Conservation (phyloP, 2,888 invertebrate genomes). For the Zygaena filipendulae region DNA sequence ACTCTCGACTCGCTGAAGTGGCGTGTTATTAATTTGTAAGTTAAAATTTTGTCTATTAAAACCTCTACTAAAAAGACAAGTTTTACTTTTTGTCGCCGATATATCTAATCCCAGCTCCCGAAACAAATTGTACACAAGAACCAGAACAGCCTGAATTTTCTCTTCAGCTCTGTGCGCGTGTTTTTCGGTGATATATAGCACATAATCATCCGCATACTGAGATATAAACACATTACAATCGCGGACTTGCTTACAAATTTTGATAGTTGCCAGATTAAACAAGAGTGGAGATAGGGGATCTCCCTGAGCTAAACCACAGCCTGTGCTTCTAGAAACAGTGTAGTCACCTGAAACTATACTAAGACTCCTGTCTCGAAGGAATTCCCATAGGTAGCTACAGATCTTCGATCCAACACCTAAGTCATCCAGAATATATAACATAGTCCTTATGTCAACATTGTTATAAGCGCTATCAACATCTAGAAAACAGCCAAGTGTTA, state of each 20-base stretch:
- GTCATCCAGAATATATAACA: conserved; percentile 14
- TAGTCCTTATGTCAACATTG: conserved; percentile 14
- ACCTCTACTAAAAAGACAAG: conserved; percentile 9
- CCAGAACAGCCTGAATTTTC: no score
- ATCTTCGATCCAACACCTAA: conserved; percentile 15
- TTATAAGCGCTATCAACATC: conserved; percentile 23
- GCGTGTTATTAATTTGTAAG: conserved; percentile 2
- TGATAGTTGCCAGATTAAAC: conserved; percentile 19
- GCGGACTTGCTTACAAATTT: conserved; percentile 8
- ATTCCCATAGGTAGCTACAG: conserved; percentile 18
- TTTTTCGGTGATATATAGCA: conserved; percentile 6
- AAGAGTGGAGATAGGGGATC: conserved; percentile 23
- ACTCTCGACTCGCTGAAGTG: conserved; percentile 1
- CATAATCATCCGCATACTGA: conserved; percentile 21
- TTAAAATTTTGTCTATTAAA: neutral
- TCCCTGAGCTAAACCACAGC: conserved; percentile 20
- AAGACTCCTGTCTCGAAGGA: conserved; percentile 13
- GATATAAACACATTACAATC: conserved; percentile 6
- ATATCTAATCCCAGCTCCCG: conserved; percentile 6
- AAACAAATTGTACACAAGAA: neutral
- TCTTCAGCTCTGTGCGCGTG: neutral
- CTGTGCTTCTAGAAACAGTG: conserved; percentile 7
- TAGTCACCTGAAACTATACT: conserved; percentile 6
- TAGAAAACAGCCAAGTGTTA: conserved; percentile 18
- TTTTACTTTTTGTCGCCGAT: conserved; percentile 6